Base-by-base conservation (phyloP, 2,113 vertebrate genomes). In the Istiophorus platypterus region DNA sequence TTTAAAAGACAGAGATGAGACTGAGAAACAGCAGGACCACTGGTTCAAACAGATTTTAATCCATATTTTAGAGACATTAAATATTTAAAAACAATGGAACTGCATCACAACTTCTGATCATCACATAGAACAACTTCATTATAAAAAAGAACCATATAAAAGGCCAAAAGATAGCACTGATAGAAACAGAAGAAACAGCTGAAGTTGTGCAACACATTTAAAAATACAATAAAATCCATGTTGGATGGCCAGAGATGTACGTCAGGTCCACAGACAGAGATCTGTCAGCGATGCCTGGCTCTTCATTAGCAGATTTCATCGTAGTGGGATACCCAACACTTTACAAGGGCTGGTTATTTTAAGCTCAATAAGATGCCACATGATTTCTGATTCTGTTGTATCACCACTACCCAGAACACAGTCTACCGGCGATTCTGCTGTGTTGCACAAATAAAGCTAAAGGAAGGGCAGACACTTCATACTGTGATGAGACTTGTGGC, bases 21-120 rank as follows among this genome's bases (percentile, higher is more conserved):
- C 31, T 34, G 31, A 20, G 47, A 15, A 34, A 29, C 29, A 34
- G 57, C 70, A 37, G 51, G 57, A 66, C n/a, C 89, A 93, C 92
- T 93, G 95, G 92, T 92, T 97, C 92, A 95, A 95, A 96, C 95
- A 96, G 96, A 95, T 96, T 97, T 95, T 96, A 96, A 96, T 95
- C 84, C 85, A 84, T 91, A 91, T 94, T 97, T 96, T 95, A 96
- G 95, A 96, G 94, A 97, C 96, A 96, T 96, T 94, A 95, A 94
- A 95, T 97, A 95, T 97, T 97, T 96, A 96, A 96, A 98, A 97
- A 97, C 95, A 97, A 96, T 95, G 95, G 95, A 97, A 96, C 94
- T 96, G 97, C 96, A 96, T 96, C 94, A 93, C 95, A 96, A 96
- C 95, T 94, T 97, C 96, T 97, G 93, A 96, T 97, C 95, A 97